phyloP scores from a whole-genome alignment of 2,888 invertebrate species.

The Drosophila vallismaia region DNA sequence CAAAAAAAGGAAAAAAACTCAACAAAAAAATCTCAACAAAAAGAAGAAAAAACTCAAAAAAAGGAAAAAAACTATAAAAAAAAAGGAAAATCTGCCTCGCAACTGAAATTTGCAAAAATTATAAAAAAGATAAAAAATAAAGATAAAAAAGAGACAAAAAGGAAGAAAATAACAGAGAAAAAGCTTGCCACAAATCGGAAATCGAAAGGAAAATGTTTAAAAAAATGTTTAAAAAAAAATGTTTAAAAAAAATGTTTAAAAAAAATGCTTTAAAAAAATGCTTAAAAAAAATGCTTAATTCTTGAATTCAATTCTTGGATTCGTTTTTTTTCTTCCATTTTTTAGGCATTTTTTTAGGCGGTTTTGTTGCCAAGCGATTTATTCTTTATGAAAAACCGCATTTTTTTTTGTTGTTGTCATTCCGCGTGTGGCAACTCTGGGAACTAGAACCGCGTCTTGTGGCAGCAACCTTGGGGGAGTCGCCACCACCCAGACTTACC shows the following conservation, averaged over 20 bases:
- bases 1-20: too few species aligned
- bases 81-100: too few species aligned
- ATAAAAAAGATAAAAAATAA: slow-evolving; percentile 11
- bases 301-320: too few species aligned
- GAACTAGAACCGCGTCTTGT: slow-evolving; percentile 14
- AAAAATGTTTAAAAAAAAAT: too few species aligned
- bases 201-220: not conserved
- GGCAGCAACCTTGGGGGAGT: slow-evolving; percentile 17
- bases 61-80: too few species aligned
- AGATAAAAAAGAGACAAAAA: too few species aligned
- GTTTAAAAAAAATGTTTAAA: too few species aligned
- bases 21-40: slow-evolving; percentile 21
- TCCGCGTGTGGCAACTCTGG: slow-evolving; percentile 13
- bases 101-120: slow-evolving; percentile 12
- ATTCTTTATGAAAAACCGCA: not conserved
- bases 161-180: too few species aligned
- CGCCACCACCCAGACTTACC: too few species aligned
- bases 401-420: not conserved
- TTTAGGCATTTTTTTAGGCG: not conserved
- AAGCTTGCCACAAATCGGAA: slow-evolving; percentile 38
- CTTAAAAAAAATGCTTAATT: too few species aligned
- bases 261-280: too few species aligned
- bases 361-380: not conserved
- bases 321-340: not conserved
- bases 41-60: too few species aligned